Evolutionary conservation across 2,113 vertebrate genomes (phyloP), one percentile per base, ranked within the genome.

Genomic region (Oncorhynchus keta): DNA sequence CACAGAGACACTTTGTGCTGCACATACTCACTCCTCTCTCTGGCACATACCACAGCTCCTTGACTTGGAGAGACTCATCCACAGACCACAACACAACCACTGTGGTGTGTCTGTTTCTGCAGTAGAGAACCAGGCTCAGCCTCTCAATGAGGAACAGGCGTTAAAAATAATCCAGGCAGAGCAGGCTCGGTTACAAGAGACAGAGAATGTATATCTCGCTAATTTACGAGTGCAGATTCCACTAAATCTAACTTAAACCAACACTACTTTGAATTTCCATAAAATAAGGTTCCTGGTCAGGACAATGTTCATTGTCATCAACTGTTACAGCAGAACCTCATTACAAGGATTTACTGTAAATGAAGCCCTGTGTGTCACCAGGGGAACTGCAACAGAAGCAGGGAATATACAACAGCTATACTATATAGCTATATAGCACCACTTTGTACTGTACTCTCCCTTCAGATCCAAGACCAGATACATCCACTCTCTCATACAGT

Each of bases 1-100:
- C 6, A 73, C 64, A 13, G 45, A 87, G 85, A 80, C 85, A 72
- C 81, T 74, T 76, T 76, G 26, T 55, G 12, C 80, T 78, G 45
- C 65, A 18, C 7, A 11, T 32, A 39, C 30, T 65, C 76, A 28
- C 26, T 59, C 32, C 22, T 35, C 76, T 45, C 51, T 55, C 61
- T 76, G 26, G 39, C 22, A 35, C 26, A 49, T 69, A 75, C n/a
- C 59, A 62, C 2, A n/a, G n/a, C 59, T 62, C 20, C 59, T 62
- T 22, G 18, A 62, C 16, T 11, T 16, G n/a, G 20, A 22, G 59
- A 62, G n/a, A n/a, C 59, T 22, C 20, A 62, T 14, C 16, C 13
- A 62, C 18, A 62, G 59, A 22, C 59, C 59, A 5, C 65, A 77
- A 76, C 22, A 48, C 12, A 69, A 70, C 75, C 74, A 26, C 11